phyloP scores from a whole-genome alignment of 2,888 invertebrate genomes.

The Orchesella flavescens region DNA sequence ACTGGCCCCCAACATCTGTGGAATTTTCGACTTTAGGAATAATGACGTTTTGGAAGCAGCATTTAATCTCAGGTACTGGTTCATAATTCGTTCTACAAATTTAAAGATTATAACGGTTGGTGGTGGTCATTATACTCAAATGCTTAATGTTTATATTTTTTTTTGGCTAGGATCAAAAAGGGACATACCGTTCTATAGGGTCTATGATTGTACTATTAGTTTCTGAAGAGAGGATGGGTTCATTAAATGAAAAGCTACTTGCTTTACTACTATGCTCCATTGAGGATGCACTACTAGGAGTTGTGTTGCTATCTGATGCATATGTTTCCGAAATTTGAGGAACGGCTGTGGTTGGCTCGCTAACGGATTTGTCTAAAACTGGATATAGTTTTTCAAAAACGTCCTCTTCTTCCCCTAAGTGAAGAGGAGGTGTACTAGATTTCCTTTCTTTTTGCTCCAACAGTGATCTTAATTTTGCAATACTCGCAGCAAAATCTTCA shows the following conservation, averaged over 20 bases:
- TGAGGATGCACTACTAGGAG: constrained; percentile 57
- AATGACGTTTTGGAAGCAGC: constrained; percentile 73
- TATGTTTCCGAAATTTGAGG: constrained; percentile 56
- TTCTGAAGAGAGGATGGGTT: constrained; percentile 48
- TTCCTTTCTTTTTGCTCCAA: constrained; percentile 77
- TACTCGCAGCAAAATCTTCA: constrained; percentile 83
- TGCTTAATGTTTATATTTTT: no score
- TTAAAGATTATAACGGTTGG: background rate
- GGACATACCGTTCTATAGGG: constrained; percentile 37
- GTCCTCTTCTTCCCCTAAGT: constrained; percentile 35
- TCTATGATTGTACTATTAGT: constrained; percentile 61
- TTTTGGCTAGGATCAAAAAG: no score
- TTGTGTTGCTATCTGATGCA: constrained; percentile 43
- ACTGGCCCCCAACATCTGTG: constrained; percentile 73
- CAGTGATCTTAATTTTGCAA: constrained; percentile 81
- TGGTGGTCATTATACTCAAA: no score
- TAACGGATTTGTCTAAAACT: background rate
- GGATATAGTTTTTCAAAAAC: constrained; percentile 46
- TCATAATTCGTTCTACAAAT: constrained; percentile 55
- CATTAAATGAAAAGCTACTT: constrained; percentile 59
- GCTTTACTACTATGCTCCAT: constrained; percentile 54
- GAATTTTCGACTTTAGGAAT: constrained; percentile 74
- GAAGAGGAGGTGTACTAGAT: constrained; percentile 44
- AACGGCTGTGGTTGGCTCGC: constrained; percentile 3
- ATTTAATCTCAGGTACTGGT: constrained; percentile 68